Evolutionary conservation across 2,888 invertebrate genomes (phyloP), one percentile per base, ranked within the genome.

Genomic region (Julus scanicus): DNA sequence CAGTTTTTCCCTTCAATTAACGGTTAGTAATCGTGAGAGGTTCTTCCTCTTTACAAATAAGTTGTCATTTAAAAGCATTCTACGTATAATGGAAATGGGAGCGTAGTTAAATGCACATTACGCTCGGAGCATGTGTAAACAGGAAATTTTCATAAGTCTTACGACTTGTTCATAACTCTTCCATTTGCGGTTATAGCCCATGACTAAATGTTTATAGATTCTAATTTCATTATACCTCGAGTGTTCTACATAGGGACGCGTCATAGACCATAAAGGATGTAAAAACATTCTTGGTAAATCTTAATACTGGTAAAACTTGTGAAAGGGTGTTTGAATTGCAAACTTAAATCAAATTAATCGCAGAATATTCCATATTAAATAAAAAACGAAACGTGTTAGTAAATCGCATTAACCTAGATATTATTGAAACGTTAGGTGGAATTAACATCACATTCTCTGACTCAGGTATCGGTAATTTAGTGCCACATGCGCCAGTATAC

Each of bases 91-190:
- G 63, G 44, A 71, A 71, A 71, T 71, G 63, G 63, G 63, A 5
- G n/a, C 63, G 63, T 71, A 71, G 63, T 71, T 71, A 71, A 71
- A 71, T 20, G 63, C 63, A 71, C n/a, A 71, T 71, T 71, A 71
- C 20, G 63, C 63, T 71, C 63, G 20, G 8, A 20, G 63, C 63
- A 71, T 71, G 17, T 71, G 63, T 71, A 71, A 71, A 71, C 63
- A 71, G 20, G 63, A 71, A 71, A 29, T 29, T 71, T 17, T 71
- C 63, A 5, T 29, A 71, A 71, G 63, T 71, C 63, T 71, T 71
- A 71, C 20, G 63, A 20, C 63, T 71, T 17, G 63, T 29, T 71
- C 63, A 20, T 71, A 71, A 71, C 63, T 71, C 63, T 71, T 71
- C 63, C 63, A 71, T 71, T 20, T 71, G 63, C 63, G 63, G 20